These are phyloP conservation scores for Vidua chalybeata DNA, from an alignment of 2,113 vertebrate genomes.

Conservation along the genomic window DNA sequence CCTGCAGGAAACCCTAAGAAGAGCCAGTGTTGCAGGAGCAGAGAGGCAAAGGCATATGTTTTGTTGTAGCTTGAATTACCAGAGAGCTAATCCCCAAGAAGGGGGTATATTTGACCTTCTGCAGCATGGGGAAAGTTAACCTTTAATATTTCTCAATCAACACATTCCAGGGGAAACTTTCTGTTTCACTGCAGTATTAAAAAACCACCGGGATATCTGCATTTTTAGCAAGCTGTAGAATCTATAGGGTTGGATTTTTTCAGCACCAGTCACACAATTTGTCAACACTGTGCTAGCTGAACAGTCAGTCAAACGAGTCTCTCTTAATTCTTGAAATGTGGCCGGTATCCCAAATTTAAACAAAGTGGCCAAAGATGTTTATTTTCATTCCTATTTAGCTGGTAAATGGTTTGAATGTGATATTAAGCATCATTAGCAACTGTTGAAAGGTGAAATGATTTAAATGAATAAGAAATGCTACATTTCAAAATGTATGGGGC, in stretches of 20 bases:
- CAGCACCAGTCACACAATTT: neutral
- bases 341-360: slow-evolving; percentile 11
- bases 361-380: neutral
- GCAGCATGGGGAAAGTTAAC: slow-evolving; percentile 33
- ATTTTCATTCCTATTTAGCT: slow-evolving; percentile 39
- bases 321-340: slow-evolving; percentile 2
- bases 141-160: slow-evolving; percentile 45
- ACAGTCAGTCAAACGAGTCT: neutral
- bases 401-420: slow-evolving; percentile 7
- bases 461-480: slow-evolving; percentile 24
- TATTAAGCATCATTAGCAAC: slow-evolving; percentile 13
- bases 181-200: neutral
- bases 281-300: neutral
- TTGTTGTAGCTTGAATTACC: slow-evolving; percentile 53
- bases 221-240: slow-evolving; percentile 14
- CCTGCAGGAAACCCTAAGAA: slow-evolving; percentile 55
- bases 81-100: slow-evolving; percentile 42
- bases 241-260: neutral
- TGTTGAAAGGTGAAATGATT: slow-evolving; percentile 32
- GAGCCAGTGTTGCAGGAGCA: slow-evolving; percentile 49
- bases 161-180: slow-evolving; percentile 1
- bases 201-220: neutral
- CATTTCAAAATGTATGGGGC: slow-evolving; percentile 6
- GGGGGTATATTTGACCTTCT: slow-evolving; percentile 55
- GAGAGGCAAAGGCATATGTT: slow-evolving; percentile 60